Conservation (phyloP, 2,888 invertebrate genomes). For the Cataglyphis rosenhaueri region DNA sequence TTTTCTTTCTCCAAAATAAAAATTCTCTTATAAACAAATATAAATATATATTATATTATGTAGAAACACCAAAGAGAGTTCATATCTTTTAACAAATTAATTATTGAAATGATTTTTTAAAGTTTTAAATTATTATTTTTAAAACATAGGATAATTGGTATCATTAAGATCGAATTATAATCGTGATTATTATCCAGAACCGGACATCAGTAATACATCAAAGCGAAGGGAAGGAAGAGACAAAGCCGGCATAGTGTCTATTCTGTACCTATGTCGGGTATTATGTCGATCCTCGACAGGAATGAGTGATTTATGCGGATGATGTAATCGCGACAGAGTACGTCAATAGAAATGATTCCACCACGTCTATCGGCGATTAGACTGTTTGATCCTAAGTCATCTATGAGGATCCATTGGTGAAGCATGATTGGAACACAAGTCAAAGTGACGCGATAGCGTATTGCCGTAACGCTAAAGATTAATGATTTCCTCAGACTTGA, state of each 20-base stretch:
- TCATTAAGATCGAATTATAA: slow-evolving; percentile 42
- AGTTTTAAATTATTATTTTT: slow-evolving; percentile 21
- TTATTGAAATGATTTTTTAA: too few relatives aligned
- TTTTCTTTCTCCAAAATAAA: not conserved
- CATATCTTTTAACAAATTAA: not conserved
- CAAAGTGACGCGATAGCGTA: not conserved
- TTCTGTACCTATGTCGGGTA: slow-evolving; percentile 32
- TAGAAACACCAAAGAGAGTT: not conserved
- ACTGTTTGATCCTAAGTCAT: not conserved
- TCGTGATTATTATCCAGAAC: slow-evolving; percentile 1
- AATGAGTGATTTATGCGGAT: slow-evolving; percentile 39
- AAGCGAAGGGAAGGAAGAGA: slow-evolving; percentile 36
- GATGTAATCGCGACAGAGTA: slow-evolving; percentile 7
- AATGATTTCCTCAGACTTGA: not conserved
- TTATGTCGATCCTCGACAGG: slow-evolving; percentile 31
- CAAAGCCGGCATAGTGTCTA: slow-evolving; percentile 34
- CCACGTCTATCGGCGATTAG: not conserved
- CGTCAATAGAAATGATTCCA: slow-evolving; percentile 19
- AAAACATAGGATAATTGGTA: slow-evolving; percentile 15
- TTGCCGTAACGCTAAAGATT: not conserved
- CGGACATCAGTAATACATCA: slow-evolving; percentile 42
- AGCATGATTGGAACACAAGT: not conserved
- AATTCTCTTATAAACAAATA: not conserved
- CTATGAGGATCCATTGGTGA: not conserved
- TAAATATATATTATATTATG: not conserved